Evolutionary conservation across 1,140 invertebrate species (phyloP).

Genomic region (Nasonia longicornis): DNA sequence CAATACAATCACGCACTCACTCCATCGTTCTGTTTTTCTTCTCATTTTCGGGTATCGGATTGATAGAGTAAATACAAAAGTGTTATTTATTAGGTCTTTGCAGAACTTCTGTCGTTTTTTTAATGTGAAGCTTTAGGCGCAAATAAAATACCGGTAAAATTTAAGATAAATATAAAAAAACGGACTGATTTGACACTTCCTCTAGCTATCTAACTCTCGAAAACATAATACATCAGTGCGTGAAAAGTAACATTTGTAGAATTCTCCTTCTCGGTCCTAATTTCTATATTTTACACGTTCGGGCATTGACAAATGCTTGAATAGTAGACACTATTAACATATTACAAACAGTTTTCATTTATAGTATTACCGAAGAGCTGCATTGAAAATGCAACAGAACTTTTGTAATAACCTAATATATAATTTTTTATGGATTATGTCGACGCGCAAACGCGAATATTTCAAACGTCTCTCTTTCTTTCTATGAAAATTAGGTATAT

Average conservation of each 20-base stretch:
- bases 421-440: constrained; percentile 31
- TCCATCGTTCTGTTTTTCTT: constrained; percentile 18
- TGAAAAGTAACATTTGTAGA: neutral
- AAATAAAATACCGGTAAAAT: constrained; percentile 13
- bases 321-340: constrained; percentile 20
- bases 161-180: constrained; percentile 10
- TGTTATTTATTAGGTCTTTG: constrained; percentile 48
- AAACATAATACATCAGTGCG: neutral
- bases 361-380: constrained; percentile 14
- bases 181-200: neutral
- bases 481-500: constrained; percentile 43
- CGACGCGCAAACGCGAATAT: constrained; percentile 37
- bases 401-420: constrained; percentile 40
- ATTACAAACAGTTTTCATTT: constrained; percentile 27
- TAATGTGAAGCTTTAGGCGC: constrained; percentile 35
- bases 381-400: constrained; percentile 42
- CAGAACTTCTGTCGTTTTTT: constrained; percentile 49
- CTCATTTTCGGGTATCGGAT: constrained; percentile 39
- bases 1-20: constrained; percentile 40
- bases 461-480: constrained; percentile 45
- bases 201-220: neutral
- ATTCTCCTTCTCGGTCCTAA: constrained; percentile 1
- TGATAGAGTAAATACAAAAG: constrained; percentile 56
- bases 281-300: constrained; percentile 31
- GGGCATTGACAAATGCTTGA: neutral